Evolutionary conservation across 1,140 invertebrate genomes (phyloP).

Genomic region (Penaeus indicus): DNA sequence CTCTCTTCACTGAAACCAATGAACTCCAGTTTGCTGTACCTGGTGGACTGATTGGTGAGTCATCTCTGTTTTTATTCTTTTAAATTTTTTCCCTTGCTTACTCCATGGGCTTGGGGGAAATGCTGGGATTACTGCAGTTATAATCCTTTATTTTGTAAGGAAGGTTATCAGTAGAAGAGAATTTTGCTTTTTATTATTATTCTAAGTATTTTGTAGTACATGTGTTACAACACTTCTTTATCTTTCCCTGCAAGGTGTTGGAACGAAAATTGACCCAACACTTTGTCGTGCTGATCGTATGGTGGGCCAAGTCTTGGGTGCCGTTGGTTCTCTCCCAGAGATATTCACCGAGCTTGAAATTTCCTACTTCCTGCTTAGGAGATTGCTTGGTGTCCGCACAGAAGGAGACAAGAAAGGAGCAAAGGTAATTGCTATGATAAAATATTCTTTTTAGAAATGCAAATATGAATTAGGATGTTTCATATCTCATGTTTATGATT

Average conservation of each 20-base stretch:
- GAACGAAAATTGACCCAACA: constrained; percentile 99
- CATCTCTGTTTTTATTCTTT: background rate
- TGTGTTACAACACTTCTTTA: background rate
- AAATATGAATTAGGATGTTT: no score
- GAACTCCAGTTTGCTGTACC: constrained; percentile 98
- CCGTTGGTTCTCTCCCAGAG: constrained; percentile 94
- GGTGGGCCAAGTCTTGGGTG: constrained; percentile 98
- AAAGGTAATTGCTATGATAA: constrained; percentile 78
- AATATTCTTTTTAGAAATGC: no score
- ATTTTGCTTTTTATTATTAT: no score
- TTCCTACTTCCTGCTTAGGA: constrained; percentile 95
- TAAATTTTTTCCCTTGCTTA: background rate
- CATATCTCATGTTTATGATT: no score
- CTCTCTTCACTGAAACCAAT: constrained; percentile 99
- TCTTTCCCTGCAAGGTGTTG: constrained; percentile 80
- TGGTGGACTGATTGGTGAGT: constrained; percentile 92
- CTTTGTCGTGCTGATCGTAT: constrained; percentile 97
- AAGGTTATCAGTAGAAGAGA: no score
- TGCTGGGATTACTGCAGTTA: no score
- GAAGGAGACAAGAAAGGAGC: constrained; percentile 99
- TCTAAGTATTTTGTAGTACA: no score
- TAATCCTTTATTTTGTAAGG: no score
- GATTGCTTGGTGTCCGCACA: constrained; percentile 95
- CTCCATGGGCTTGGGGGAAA: background rate
- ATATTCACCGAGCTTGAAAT: constrained; percentile 99